These are phyloP conservation scores for Dendropsophus ebraccatus DNA, from an alignment of 2,113 vertebrate genomes.

Conservation along the genomic window DNA sequence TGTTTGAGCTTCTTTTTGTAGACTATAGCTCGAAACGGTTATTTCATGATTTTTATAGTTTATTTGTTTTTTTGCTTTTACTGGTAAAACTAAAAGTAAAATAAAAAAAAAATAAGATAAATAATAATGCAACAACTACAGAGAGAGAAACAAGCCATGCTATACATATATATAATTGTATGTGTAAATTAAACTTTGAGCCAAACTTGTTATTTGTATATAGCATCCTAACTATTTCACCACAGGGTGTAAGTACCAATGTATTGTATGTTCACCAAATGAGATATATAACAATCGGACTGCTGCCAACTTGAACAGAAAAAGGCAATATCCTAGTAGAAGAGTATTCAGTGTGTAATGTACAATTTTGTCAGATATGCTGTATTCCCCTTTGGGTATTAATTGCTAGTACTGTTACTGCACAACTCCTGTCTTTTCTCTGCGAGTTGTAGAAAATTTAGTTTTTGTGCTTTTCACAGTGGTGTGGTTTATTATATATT, in stretches of 20 bases:
- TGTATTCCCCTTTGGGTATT: slow-evolving; percentile 88
- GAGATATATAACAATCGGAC: slow-evolving; percentile 91
- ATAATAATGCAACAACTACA: slow-evolving; percentile 84
- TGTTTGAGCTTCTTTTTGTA: slow-evolving; percentile 73
- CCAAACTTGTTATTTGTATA: slow-evolving; percentile 93
- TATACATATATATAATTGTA: slow-evolving; percentile 86
- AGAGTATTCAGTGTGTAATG: slow-evolving; percentile 95
- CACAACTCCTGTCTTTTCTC: slow-evolving; percentile 14
- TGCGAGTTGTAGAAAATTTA: slow-evolving; percentile 80
- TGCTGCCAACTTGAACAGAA: slow-evolving; percentile 88
- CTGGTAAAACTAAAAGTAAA: slow-evolving; percentile 78
- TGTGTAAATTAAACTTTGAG: slow-evolving; percentile 97
- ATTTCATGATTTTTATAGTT: slow-evolving; percentile 74
- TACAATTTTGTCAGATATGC: slow-evolving; percentile 94
- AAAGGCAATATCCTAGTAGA: slow-evolving; percentile 87
- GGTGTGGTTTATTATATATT: slow-evolving; percentile 74
- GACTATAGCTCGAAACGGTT: slow-evolving; percentile 85
- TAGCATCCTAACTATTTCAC: slow-evolving; percentile 96
- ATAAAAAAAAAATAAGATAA: slow-evolving; percentile 68
- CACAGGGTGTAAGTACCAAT: slow-evolving; percentile 90
- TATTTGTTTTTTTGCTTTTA: slow-evolving; percentile 84
- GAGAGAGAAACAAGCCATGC: slow-evolving; percentile 93
- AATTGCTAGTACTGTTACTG: slow-evolving; percentile 82
- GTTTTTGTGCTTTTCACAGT: slow-evolving; percentile 85
- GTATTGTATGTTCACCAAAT: slow-evolving; percentile 92